Conservation (phyloP, 2,113 vertebrate genomes). For the Xenopus borealis region DNA sequence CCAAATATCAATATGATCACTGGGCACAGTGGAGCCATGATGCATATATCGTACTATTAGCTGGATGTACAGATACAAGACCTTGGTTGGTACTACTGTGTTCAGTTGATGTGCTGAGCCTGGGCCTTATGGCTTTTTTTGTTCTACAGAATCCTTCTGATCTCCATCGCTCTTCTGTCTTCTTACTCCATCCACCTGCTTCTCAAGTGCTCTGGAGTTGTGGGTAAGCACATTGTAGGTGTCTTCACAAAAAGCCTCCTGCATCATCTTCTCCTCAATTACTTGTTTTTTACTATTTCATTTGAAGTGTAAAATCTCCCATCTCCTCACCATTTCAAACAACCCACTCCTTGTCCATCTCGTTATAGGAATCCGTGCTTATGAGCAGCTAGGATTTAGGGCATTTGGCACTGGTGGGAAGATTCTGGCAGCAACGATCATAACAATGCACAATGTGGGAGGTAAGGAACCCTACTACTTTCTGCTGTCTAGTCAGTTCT, state of each 20-base stretch:
- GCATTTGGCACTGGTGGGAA: conserved; percentile 76
- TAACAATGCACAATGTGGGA: conserved; percentile 81
- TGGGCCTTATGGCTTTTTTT: background rate
- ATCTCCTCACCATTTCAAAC: background rate
- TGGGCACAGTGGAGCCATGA: too few species aligned
- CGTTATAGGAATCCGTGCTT: conserved; percentile 73
- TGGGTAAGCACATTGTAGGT: conserved; percentile 62
- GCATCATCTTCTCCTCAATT: background rate
- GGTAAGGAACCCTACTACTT: conserved; percentile 57
- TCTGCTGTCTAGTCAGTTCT: too few species aligned
- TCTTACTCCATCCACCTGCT: conserved; percentile 81
- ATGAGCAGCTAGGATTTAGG: conserved; percentile 77
- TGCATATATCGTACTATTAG: too few species aligned
- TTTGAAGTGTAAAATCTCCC: background rate
- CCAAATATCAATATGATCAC: too few species aligned
- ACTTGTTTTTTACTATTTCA: background rate
- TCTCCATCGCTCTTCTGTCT: conserved; percentile 74
- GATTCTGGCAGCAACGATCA: conserved; percentile 68
- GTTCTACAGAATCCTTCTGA: conserved; percentile 65
- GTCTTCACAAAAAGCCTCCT: background rate
- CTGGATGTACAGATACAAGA: too few species aligned
- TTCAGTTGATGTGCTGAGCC: too few species aligned
- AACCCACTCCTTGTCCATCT: background rate
- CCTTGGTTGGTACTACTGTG: too few species aligned
- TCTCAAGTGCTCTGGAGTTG: conserved; percentile 75